A percentile compares a stretch with the other conserved stretches of the same genome.
Conservation (phyloP, 2,888 invertebrate species). For the Drosophila multiciliata region DNA sequence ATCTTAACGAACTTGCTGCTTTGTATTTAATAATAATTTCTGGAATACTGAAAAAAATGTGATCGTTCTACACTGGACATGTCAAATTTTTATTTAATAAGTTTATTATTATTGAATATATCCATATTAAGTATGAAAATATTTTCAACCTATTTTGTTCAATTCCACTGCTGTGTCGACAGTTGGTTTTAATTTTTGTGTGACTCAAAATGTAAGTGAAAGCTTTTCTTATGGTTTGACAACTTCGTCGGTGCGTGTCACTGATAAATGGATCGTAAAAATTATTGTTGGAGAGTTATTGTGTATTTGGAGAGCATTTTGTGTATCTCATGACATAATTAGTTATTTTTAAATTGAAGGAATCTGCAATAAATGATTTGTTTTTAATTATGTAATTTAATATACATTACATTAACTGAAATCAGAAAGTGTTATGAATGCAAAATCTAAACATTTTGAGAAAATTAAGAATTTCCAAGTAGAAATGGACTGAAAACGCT, state of each 20-base stretch:
- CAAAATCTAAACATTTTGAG: not conserved
- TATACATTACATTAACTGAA: too few species aligned
- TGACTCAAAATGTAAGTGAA: conserved; percentile 47
- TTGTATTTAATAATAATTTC: not conserved
- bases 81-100: not conserved
- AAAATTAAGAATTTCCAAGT: not conserved
- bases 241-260: conserved; percentile 1
- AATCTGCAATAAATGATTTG: not conserved
- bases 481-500: not conserved
- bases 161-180: not conserved
- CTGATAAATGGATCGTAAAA: conserved; percentile 32
- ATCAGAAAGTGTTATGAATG: not conserved
- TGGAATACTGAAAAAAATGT: not conserved
- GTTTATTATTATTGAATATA: not conserved
- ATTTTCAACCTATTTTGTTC: not conserved
- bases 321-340: not conserved
- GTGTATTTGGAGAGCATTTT: not conserved
- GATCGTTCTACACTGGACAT: not conserved
- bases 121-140: not conserved
- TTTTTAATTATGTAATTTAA: too few species aligned
- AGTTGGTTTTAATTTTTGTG: not conserved
- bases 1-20: not conserved
- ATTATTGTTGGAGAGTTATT: not conserved
- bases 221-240: conserved; percentile 37
- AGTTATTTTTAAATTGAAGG: not conserved